Evolutionary conservation across 2,113 vertebrate genomes (phyloP).

Genomic region (Cairina moschata): DNA sequence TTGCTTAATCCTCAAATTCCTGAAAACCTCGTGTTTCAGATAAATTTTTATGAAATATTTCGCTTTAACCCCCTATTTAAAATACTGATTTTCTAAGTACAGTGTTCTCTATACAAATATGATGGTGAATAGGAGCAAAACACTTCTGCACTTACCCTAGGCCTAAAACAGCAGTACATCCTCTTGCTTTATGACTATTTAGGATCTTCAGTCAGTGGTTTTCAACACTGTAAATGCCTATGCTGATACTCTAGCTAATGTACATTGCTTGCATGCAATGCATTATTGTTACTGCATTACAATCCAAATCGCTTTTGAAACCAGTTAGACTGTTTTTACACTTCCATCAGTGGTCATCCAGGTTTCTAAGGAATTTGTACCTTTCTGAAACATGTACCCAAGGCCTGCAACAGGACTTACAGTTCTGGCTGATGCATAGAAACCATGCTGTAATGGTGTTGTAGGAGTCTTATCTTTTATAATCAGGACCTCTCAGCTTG

Average conservation of each 20-base stretch:
- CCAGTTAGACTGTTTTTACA: not conserved
- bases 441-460: not conserved
- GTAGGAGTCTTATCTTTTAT: not conserved
- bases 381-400: not conserved
- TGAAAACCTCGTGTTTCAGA: not conserved
- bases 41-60: not conserved
- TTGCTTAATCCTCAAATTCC: not conserved
- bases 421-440: not conserved
- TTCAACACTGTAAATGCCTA: not conserved
- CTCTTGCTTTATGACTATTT: not conserved
- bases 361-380: not conserved
- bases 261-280: not conserved
- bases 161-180: not conserved
- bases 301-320: not conserved
- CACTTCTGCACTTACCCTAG: not conserved
- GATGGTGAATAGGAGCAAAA: not conserved
- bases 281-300: not conserved
- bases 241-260: not conserved
- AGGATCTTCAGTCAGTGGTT: not conserved
- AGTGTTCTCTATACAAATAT: not conserved
- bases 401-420: not conserved
- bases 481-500: not conserved
- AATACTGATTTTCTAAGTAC: fast-evolving
- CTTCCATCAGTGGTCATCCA: fast-evolving
- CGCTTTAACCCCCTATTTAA: not conserved